Conservation (phyloP, 2,797 vertebrate genomes). For the Eospalax fontanierii region DNA sequence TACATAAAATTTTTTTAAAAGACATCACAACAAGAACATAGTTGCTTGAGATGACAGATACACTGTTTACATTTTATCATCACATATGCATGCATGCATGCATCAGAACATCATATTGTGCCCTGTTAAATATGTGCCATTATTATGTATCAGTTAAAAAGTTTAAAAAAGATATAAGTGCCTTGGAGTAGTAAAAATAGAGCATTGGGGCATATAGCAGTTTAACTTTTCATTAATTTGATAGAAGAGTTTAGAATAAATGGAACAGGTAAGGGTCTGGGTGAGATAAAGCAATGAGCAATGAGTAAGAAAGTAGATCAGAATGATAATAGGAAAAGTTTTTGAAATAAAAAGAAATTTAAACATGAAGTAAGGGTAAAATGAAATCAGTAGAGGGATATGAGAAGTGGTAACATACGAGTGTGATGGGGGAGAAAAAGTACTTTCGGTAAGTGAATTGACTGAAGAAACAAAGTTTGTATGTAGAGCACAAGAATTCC, state of each 20-base stretch:
- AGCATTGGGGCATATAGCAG: neutral
- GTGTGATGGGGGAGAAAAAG: neutral
- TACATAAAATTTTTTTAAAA: too few relatives aligned
- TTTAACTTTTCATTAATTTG: constrained; percentile 59
- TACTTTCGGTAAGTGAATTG: constrained; percentile 39
- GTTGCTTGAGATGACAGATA: neutral
- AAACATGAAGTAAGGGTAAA: constrained; percentile 43
- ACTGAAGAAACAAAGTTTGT: constrained; percentile 45
- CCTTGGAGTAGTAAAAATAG: constrained; percentile 37
- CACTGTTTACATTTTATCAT: neutral
- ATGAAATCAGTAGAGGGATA: neutral
- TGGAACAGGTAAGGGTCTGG: constrained; percentile 32
- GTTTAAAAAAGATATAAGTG: constrained; percentile 12
- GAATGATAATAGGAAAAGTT: constrained; percentile 43
- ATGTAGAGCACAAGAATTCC: neutral
- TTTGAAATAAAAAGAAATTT: constrained; percentile 61
- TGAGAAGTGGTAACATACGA: neutral
- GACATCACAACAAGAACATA: neutral
- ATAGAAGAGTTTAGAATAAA: constrained; percentile 57
- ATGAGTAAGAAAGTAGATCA: constrained; percentile 12
- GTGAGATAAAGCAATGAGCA: neutral
- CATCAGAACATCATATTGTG: neutral
- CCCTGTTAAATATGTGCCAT: neutral
- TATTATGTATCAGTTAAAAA: neutral
- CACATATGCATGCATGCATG: neutral